Evolutionary conservation across 2,797 vertebrate species (phyloP).

Genomic region (Mycteria americana): DNA sequence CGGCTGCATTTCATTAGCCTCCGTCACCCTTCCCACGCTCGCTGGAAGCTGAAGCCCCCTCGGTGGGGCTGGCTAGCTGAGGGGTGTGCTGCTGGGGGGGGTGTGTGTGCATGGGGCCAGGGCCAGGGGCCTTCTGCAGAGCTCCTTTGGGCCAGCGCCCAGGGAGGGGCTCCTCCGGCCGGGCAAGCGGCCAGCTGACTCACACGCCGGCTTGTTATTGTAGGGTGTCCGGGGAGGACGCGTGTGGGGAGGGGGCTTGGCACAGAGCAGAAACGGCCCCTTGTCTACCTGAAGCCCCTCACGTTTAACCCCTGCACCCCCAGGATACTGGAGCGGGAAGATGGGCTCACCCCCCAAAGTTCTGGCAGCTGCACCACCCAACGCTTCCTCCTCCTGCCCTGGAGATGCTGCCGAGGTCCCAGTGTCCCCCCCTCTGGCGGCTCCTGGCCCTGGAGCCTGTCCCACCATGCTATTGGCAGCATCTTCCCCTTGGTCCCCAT

Average conservation of each 20-base stretch:
- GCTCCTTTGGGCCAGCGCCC: conserved; percentile 31
- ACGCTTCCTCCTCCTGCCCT: neutral
- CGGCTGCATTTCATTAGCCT: conserved; percentile 31
- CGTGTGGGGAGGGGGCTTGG: conserved; percentile 35
- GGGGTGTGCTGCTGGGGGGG: neutral
- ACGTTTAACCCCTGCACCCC: conserved; percentile 1
- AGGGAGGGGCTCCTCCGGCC: conserved; percentile 46
- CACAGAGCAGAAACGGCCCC: neutral
- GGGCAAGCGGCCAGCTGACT: conserved; percentile 59
- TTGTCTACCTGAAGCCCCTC: conserved; percentile 25
- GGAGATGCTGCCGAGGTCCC: neutral
- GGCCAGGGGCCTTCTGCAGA: neutral
- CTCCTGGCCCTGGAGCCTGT: neutral
- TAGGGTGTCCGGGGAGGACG: conserved; percentile 6
- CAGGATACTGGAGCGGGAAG: neutral
- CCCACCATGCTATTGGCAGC: neutral
- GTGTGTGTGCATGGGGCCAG: neutral
- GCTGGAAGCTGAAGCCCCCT: conserved; percentile 18
- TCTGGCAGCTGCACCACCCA: neutral
- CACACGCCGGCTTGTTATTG: conserved; percentile 21
- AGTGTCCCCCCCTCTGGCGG: neutral
- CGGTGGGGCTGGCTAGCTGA: neutral
- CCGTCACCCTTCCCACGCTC: conserved; percentile 45
- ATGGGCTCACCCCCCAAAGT: neutral
- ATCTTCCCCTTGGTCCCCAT: neutral